Base-by-base conservation (phyloP, 1,140 invertebrate species). In the Psix sp. region DNA sequence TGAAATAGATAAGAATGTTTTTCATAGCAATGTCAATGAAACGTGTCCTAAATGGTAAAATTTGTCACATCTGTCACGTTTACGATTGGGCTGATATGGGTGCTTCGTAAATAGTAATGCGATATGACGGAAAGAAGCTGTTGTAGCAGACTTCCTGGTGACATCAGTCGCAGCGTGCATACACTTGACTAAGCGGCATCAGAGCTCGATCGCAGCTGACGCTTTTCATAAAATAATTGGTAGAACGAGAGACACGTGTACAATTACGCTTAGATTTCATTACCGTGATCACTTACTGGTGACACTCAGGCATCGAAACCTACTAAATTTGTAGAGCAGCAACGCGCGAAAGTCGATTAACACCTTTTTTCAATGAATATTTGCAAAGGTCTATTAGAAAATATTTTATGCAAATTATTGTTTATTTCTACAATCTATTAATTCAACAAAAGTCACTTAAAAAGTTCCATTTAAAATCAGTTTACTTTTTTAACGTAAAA, bases 61-160 rank as follows among this genome's bases (percentile, higher is more conserved):
- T 62, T 62, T 57, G 57, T 62, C 36, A 56, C 67, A 62, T 56
- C 35, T 63, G 59, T 65, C 59, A 59, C 59, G 59, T 65, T 59
- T 39, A 15, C 20, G 60, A 46, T 73, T 29, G 11, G 31, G n/a
- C 13, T 13, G 68, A 65, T 65, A 73, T 36, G 39, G 40, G 45
- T 52, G 52, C 59, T 59, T 73, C 42, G 40, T 52, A 63, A 75
- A 60, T 75, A 63, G 57, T 70, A 68, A 68, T 60, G 39, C 52
- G 52, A 75, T 65, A 68, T 54, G 13, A 16, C 66, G 51, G 42
- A 66, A 62, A 66, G 65, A 74, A 68, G 49, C 57, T 71, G 48
- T 62, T 71, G 62, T 52, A 17, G 43, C 56, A 35, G 38, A 67
- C 52, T 70, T 75, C 59, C 56, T 62, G 60, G 56, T 70, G 54